Conservation (phyloP, 2,797 vertebrate species). For the Coranthus polyacanthus region DNA sequence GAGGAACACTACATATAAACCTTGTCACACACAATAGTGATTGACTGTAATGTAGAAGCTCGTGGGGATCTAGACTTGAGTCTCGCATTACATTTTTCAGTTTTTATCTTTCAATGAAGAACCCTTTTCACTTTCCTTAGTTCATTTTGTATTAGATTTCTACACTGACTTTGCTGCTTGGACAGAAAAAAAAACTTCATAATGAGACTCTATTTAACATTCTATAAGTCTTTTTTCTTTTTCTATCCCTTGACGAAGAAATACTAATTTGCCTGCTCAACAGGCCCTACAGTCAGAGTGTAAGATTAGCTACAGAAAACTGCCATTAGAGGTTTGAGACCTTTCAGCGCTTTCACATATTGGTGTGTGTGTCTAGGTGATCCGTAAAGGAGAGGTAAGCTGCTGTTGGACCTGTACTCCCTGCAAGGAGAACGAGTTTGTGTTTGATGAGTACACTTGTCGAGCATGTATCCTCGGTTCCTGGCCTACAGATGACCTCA, state of each 20-base stretch:
- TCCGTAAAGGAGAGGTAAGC: conserved; percentile 99
- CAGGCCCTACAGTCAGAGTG: conserved; percentile 40
- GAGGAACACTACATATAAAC: conserved; percentile 34
- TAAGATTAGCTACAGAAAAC: conserved; percentile 67
- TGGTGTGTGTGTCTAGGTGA: conserved; percentile 86
- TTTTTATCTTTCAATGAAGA: too few species aligned
- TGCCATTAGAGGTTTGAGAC: conserved; percentile 63
- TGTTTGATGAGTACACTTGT: conserved; percentile 97
- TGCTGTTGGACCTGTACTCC: conserved; percentile 99
- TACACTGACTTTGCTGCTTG: not conserved
- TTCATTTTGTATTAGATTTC: not conserved
- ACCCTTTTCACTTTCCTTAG: too few species aligned
- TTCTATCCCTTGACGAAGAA: conserved; percentile 36
- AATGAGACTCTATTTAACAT: conserved; percentile 3
- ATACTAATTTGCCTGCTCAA: conserved; percentile 35
- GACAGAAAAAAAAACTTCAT: not conserved
- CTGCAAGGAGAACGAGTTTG: conserved; percentile 98
- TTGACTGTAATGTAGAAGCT: conserved; percentile 6
- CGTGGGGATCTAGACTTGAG: conserved; percentile 8
- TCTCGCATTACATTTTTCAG: not conserved
- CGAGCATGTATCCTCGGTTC: conserved; percentile 93
- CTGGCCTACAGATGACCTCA: conserved; percentile 96
- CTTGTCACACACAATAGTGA: conserved; percentile 21
- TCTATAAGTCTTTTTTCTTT: not conserved
- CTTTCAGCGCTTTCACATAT: conserved; percentile 35